Evolutionary conservation across 2,113 vertebrate genomes (phyloP).

Genomic region (Ovis aries): DNA sequence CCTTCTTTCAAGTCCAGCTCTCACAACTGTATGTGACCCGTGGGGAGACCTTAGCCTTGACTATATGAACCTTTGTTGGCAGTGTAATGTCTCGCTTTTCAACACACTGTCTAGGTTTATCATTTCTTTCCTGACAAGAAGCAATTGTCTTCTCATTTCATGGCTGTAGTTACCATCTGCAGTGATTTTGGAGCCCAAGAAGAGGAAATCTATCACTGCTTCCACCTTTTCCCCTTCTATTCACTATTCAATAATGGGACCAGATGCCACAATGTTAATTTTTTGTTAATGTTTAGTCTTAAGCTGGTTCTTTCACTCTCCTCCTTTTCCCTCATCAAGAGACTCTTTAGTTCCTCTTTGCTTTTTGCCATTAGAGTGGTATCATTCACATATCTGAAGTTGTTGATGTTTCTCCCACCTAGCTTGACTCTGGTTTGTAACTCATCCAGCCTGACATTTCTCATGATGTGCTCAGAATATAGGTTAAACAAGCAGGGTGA

Average conservation of each 20-base stretch:
- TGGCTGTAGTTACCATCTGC: neutral
- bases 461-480: neutral
- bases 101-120: neutral
- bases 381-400: neutral
- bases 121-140: neutral
- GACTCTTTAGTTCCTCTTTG: neutral
- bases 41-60: neutral
- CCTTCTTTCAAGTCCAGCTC: neutral
- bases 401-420: neutral
- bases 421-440: neutral
- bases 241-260: neutral
- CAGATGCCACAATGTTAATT: neutral
- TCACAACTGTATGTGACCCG: neutral
- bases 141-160: neutral
- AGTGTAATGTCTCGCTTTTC: neutral
- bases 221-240: neutral
- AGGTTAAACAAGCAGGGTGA: neutral
- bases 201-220: neutral
- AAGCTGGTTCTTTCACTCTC: neutral
- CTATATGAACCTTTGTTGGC: neutral
- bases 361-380: neutral
- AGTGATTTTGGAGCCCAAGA: neutral
- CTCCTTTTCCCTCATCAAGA: neutral
- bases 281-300: neutral
- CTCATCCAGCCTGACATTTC: neutral